Conservation (phyloP, 1,140 invertebrate genomes). For the Sycobia sp. region DNA sequence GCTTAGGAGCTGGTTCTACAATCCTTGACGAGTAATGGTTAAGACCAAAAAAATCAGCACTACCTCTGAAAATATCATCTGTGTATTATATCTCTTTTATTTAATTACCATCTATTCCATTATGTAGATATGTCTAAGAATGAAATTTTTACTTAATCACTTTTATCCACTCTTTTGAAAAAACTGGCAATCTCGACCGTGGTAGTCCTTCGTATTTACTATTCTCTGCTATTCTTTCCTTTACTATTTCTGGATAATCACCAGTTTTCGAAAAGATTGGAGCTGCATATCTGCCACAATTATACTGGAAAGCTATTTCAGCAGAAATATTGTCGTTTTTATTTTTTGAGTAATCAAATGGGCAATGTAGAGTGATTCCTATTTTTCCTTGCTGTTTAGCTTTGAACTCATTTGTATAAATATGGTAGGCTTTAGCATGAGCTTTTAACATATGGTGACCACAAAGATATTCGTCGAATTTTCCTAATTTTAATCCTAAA, state of each 20-base stretch:
- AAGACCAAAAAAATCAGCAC: too few species aligned
- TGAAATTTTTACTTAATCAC: slow-evolving; percentile 42
- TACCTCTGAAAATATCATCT: too few species aligned
- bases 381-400: slow-evolving; percentile 62
- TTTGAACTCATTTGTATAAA: slow-evolving; percentile 70
- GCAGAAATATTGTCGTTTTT: slow-evolving; percentile 33
- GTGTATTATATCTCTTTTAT: too few species aligned
- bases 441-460: too few species aligned
- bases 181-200: slow-evolving; percentile 62
- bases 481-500: too few species aligned
- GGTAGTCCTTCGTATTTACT: slow-evolving; percentile 60
- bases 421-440: slow-evolving; percentile 48
- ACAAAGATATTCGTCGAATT: slow-evolving; percentile 43
- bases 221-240: too few species aligned
- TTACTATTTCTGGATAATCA: too few species aligned
- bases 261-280: too few species aligned
- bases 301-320: too few species aligned
- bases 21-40: slow-evolving; percentile 64
- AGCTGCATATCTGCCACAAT: too few species aligned
- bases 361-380: slow-evolving; percentile 31
- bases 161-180: slow-evolving; percentile 58
- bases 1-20: slow-evolving; percentile 43
- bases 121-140: slow-evolving; percentile 4
- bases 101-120: too few species aligned
- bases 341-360: slow-evolving; percentile 32